phyloP scores from a whole-genome alignment of 2,797 vertebrate genomes.

The Euphonia xanthogaster region DNA sequence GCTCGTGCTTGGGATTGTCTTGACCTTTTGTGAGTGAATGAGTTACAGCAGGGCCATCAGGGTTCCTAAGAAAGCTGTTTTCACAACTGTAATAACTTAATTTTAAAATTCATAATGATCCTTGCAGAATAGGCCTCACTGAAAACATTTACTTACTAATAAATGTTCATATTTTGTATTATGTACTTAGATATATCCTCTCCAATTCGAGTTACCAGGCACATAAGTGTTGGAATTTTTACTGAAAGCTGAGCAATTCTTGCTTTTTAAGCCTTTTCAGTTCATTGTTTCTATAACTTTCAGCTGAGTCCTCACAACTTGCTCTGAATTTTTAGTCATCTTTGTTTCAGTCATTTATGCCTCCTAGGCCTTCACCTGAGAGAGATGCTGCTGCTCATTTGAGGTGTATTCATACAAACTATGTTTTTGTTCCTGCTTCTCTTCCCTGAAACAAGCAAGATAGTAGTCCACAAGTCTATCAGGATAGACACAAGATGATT shows the following conservation, averaged over 20 bases:
- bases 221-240: neutral
- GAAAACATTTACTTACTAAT: neutral
- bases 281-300: neutral
- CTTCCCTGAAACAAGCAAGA: neutral
- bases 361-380: neutral
- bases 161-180: neutral
- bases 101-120: neutral
- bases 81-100: neutral
- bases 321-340: neutral
- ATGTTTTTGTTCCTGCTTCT: neutral
- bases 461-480: neutral
- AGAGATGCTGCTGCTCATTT: neutral
- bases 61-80: neutral
- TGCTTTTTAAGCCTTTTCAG: neutral
- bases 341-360: neutral
- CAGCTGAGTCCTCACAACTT: neutral
- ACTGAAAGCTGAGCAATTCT: neutral
- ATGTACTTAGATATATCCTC: neutral
- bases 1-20: neutral
- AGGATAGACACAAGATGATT: neutral
- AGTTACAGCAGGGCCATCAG: neutral
- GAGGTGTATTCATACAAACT: neutral
- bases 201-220: neutral
- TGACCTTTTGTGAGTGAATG: neutral
- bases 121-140: neutral